Evolutionary conservation across 92 coral and sea anemone species (phyloP), one percentile per base, ranked within the genome.

Genomic region (Palythoa grandis): DNA sequence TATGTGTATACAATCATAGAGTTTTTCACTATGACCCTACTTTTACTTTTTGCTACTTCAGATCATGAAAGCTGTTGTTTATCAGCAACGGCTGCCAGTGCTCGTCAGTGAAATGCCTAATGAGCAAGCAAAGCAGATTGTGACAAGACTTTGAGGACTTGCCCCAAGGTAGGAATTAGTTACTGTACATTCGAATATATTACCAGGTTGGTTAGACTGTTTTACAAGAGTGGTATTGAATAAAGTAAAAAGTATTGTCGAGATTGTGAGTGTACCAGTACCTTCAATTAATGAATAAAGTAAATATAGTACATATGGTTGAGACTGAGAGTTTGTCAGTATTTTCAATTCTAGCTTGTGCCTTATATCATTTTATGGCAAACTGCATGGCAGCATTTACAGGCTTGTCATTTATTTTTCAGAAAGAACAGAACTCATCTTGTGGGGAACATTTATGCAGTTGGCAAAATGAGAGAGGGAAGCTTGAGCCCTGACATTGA

Each of bases 351-450:
- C 38, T 35, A 13, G 47, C 15, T 40, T 70, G 19, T 16, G 43
- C 14, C 16, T 70, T 69, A 69, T 69, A 2, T 22, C 40, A 69
- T 13, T 69, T 2, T 69, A 22, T 69, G 9, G 61, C 61, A 56
- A 56, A 56, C 16, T 56, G 14, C 61, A 56, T 63, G 69, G 22
- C 2, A 72, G 23, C 69, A n/a, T 63, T 63, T 19, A 63, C 69
- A 63, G 69, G 10, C 11, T 12, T 76, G 52, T 71, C 50, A 15
- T 71, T 53, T 53, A 2, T 52, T 76, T 76, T 76, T 76, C 80
- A 76, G 80, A 39, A 76, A 29, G 80, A 76, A 76, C 57, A 76
- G 80, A 53, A 76, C 80, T 52, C 80, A 76, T 22, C 80, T 23
- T 76, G 57, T 52, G n/a, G 80, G 47, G 11, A 76, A 76, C 23